Percentiles rank a stretch among this genome's conserved stretches.
Evolutionary conservation across 2,797 vertebrate genomes (phyloP).

Genomic region (Odontamblyopus lacepedii): DNA sequence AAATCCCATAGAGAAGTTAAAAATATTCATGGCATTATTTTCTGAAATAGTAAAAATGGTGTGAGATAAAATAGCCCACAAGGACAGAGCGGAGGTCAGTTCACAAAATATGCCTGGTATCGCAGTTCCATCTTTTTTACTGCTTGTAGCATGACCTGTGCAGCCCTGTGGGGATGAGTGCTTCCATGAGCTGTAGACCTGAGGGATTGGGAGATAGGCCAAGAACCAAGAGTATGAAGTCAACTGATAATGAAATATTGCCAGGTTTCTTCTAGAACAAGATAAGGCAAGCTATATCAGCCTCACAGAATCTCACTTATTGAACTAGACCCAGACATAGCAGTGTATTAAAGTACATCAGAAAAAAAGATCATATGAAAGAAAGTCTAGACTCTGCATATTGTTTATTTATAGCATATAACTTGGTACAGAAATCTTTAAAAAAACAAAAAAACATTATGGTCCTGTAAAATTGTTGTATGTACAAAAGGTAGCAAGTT

Average conservation of each 20-base stretch:
- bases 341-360: conserved; percentile 27
- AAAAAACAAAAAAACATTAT: background rate
- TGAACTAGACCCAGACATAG: conserved; percentile 37
- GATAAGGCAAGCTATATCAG: conserved; percentile 70
- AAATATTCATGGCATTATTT: conserved; percentile 14
- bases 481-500: no score
- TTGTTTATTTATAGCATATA: background rate
- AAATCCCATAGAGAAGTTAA: no score
- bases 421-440: no score
- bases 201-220: conserved; percentile 55
- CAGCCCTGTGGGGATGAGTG: conserved; percentile 46
- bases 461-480: no score
- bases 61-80: conserved; percentile 31
- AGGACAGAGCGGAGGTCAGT: conserved; percentile 9
- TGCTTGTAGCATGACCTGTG: conserved; percentile 37
- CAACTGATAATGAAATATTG: conserved; percentile 68
- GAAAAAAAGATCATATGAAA: background rate
- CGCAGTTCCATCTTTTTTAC: conserved; percentile 15
- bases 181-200: conserved; percentile 37
- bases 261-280: conserved; percentile 57
- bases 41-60: conserved; percentile 31
- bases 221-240: conserved; percentile 55
- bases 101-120: conserved; percentile 43
- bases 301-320: conserved; percentile 47
- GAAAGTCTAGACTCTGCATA: background rate